Evolutionary conservation across 2,888 invertebrate species (phyloP).

Genomic region (Amblyjoppa proteus): DNA sequence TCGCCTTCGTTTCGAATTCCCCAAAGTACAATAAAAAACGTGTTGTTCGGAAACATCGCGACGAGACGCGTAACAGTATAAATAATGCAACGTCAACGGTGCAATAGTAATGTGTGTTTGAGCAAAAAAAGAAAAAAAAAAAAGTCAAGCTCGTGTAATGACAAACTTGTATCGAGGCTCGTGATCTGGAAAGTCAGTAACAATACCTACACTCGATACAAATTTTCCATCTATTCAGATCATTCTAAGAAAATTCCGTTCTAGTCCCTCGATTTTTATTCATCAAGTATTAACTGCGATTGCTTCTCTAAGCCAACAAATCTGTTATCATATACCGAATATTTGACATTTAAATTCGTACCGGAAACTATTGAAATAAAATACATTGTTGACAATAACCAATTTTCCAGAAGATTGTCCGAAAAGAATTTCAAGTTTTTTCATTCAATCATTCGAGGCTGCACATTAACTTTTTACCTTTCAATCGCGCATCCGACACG

Average conservation of each 20-base stretch:
- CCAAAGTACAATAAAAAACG: neutral
- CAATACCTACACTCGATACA: neutral
- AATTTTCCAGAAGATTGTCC: neutral
- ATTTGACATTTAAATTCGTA: neutral
- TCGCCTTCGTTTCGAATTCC: neutral
- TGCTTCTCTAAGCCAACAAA: neutral
- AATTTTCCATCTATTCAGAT: slow-evolving; percentile 2
- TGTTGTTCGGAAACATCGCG: slow-evolving; percentile 7
- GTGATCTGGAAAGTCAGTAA: slow-evolving; percentile 8
- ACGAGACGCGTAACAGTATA: slow-evolving; percentile 36
- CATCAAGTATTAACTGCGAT: neutral
- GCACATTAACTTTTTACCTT: neutral
- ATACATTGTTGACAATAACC: neutral
- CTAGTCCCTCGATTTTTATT: neutral
- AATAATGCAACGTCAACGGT: slow-evolving; percentile 39
- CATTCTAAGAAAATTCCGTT: neutral
- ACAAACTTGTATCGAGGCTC: slow-evolving; percentile 5
- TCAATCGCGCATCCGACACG: neutral
- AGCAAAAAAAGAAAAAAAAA: slow-evolving; percentile 1
- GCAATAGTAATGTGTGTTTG: slow-evolving; percentile 17
- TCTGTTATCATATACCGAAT: neutral
- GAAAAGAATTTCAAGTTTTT: too few relatives aligned
- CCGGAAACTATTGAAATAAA: neutral
- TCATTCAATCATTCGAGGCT: too few relatives aligned
- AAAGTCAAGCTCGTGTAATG: neutral